Evolutionary conservation across 2,797 vertebrate species (phyloP).

Genomic region (Sylvia borin): DNA sequence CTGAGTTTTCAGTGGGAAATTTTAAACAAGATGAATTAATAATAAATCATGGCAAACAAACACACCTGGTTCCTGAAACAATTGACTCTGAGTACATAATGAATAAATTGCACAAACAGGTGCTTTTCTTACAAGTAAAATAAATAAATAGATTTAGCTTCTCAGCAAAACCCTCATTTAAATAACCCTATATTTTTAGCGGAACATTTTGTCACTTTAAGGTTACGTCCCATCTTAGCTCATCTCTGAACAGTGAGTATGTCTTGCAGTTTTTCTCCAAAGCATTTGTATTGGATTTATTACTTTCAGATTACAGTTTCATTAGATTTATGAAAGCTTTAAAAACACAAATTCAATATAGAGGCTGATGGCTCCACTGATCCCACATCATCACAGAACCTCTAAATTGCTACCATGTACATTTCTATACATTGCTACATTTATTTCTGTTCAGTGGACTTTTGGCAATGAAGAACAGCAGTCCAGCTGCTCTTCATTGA

Average conservation of each 20-base stretch:
- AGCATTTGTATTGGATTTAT: not conserved
- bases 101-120: not conserved
- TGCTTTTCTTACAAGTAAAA: not conserved
- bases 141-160: not conserved
- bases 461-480: not conserved
- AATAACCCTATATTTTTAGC: not conserved
- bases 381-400: not conserved
- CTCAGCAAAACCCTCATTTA: not conserved
- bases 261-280: not conserved
- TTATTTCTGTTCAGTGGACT: not conserved
- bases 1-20: not conserved
- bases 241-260: not conserved
- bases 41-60: not conserved
- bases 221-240: not conserved
- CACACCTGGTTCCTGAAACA: not conserved
- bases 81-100: not conserved
- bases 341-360: not conserved
- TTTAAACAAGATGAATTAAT: not conserved
- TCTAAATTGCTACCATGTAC: not conserved
- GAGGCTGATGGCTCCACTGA: not conserved
- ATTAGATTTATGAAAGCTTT: not conserved
- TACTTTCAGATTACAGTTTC: not conserved
- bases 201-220: not conserved
- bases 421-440: not conserved
- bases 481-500: not conserved